Evolutionary conservation across 1,140 invertebrate genomes (phyloP), one percentile per base, ranked within the genome.

Genomic region (Drosophila repleta): DNA sequence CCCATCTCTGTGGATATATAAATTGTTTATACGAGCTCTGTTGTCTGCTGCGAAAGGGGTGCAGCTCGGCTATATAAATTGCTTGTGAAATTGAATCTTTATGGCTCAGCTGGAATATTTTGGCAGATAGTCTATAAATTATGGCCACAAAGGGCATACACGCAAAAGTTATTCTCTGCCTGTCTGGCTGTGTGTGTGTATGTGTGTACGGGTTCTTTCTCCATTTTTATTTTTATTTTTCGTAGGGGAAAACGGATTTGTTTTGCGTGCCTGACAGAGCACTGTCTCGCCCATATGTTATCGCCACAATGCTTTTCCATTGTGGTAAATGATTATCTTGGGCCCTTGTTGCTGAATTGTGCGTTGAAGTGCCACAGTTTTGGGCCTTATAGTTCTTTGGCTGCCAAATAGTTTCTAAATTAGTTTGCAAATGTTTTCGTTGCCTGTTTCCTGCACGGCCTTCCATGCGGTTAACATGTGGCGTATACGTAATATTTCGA

Each of bases 111-210:
- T 88, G 83, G 83, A 88, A 88, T 88, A 88, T 88, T 88, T 88
- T 88, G 83, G 83, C 83, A 88, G 83, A 88, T 88, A 88, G 83
- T 88, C 83, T 88, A 88, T 88, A 88, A 88, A 88, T 88, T 88
- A 88, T 88, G 83, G 84, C 83, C 83, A 83, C 83, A 87, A 88
- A 88, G 83, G 83, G 83, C 83, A 83, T 88, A 73, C 79, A 70
- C 74, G 56, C 75, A 79, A 79, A 82, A 76, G 70, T 85, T 85
- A 74, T 75, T 87, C 64, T 43, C 32, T 55, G 53, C 20, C 55
- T 61, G 61, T 62, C 15, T 8, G 17, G 6, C 11, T 56, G 37
- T 70, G 6, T 53, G 18, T 43, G 51, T 17, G 41, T 29, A n/a
- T 15, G 13, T n/a, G 10, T 26, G 17, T 4, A 1, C 5, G 15